Evolutionary conservation across 2,797 vertebrate genomes (phyloP).

Genomic region (Carduelis carduelis): DNA sequence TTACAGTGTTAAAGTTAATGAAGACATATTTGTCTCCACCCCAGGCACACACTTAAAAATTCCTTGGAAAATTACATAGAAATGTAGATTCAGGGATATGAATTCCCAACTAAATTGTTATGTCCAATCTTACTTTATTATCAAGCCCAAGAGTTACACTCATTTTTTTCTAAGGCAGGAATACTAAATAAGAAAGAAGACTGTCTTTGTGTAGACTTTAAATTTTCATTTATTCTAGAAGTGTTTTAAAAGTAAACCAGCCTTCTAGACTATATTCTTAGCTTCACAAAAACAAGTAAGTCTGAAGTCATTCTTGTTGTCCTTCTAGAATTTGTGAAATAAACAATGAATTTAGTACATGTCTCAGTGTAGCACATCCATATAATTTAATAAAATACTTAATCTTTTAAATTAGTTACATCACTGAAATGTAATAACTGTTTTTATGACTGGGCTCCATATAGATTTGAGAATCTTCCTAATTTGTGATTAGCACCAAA

Average conservation of each 20-base stretch:
- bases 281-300: background rate
- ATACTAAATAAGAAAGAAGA: background rate
- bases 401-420: background rate
- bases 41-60: background rate
- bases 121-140: background rate
- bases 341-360: background rate
- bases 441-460: background rate
- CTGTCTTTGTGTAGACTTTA: background rate
- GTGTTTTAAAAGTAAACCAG: background rate
- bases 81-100: background rate
- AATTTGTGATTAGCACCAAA: background rate
- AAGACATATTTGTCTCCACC: background rate
- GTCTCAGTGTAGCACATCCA: background rate
- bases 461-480: background rate
- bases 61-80: slow-evolving; percentile 25
- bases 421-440: background rate
- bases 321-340: background rate
- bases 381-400: background rate
- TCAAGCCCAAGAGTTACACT: background rate
- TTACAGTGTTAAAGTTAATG: background rate
- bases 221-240: background rate
- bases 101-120: background rate
- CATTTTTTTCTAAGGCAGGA: background rate
- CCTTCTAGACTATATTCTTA: background rate
- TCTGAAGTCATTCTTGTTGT: background rate